phyloP scores from a whole-genome alignment of 2,888 invertebrate genomes.

The Falcaria lacertinaria region DNA sequence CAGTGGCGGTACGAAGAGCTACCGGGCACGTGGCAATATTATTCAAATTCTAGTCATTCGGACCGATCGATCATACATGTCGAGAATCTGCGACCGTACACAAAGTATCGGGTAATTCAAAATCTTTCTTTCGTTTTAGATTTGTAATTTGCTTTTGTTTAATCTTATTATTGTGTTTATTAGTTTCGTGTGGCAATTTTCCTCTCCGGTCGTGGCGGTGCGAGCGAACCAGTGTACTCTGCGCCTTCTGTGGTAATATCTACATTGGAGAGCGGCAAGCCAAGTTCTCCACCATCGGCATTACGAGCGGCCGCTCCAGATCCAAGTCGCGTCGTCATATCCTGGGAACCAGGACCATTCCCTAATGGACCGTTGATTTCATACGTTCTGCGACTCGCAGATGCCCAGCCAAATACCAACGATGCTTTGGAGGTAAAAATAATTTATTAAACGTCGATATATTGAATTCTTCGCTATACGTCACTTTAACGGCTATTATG shows the following conservation, averaged over 20 bases:
- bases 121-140: background rate
- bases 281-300: conserved; percentile 87
- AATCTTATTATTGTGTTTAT: background rate
- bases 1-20: conserved; percentile 88
- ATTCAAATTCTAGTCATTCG: conserved; percentile 85
- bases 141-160: conserved; percentile 4
- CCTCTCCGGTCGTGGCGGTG: conserved; percentile 83
- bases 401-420: conserved; percentile 76
- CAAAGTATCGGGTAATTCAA: conserved; percentile 89
- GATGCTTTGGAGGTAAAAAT: conserved; percentile 82
- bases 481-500: conserved; percentile 1
- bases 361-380: conserved; percentile 93
- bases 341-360: conserved; percentile 93
- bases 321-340: conserved; percentile 89
- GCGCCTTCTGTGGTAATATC: conserved; percentile 87
- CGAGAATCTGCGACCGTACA: conserved; percentile 90
- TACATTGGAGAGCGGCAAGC: conserved; percentile 85
- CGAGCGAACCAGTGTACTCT: conserved; percentile 86
- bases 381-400: conserved; percentile 87
- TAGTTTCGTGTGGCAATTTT: conserved; percentile 94
- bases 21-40: conserved; percentile 90
- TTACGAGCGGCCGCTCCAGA: conserved; percentile 89
- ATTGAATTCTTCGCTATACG: background rate
- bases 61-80: conserved; percentile 84
- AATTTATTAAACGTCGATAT: conserved; percentile 14